phyloP scores from a whole-genome alignment of 2,113 vertebrate genomes.

The Mus spicilegus region DNA sequence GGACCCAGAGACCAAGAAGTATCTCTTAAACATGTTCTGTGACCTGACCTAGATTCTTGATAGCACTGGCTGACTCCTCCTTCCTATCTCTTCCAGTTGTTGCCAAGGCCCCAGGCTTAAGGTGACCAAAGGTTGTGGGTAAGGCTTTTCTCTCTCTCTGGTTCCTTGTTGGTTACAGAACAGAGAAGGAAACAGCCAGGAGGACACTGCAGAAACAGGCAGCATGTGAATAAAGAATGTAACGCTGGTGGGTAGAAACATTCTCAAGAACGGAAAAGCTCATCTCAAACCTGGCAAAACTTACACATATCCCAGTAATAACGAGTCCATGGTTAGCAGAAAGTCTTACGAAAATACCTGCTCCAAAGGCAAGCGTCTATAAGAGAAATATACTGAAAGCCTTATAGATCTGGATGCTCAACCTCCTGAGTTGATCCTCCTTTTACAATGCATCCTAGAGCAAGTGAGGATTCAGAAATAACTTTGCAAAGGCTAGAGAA shows the following conservation, averaged over 20 bases:
- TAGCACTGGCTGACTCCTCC: background rate
- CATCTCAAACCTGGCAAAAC: background rate
- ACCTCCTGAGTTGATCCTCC: conserved; percentile 55
- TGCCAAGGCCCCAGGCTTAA: background rate
- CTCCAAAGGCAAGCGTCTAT: conserved; percentile 33
- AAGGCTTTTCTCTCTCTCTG: conserved; percentile 8
- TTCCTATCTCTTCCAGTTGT: conserved; percentile 5
- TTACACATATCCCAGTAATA: background rate
- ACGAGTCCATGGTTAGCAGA: conserved; percentile 21
- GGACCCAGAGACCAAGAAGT: background rate
- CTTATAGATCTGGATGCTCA: conserved; percentile 22
- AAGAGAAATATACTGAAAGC: conserved; percentile 44
- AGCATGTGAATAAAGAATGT: background rate
- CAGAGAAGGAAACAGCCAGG: conserved; percentile 33
- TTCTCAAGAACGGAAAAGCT: background rate
- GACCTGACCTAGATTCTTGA: background rate
- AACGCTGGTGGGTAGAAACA: background rate
- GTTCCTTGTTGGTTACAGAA: conserved; percentile 7
- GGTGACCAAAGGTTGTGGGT: conserved; percentile 65
- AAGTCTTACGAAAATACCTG: conserved; percentile 54
- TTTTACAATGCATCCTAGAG: background rate
- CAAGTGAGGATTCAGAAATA: background rate
- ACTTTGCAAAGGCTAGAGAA: conserved; percentile 32
- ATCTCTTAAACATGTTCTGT: background rate
- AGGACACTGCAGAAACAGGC: background rate